These are phyloP conservation scores for Cancer borealis DNA, from an alignment of 2,888 invertebrate genomes.

Conservation along the genomic window DNA sequence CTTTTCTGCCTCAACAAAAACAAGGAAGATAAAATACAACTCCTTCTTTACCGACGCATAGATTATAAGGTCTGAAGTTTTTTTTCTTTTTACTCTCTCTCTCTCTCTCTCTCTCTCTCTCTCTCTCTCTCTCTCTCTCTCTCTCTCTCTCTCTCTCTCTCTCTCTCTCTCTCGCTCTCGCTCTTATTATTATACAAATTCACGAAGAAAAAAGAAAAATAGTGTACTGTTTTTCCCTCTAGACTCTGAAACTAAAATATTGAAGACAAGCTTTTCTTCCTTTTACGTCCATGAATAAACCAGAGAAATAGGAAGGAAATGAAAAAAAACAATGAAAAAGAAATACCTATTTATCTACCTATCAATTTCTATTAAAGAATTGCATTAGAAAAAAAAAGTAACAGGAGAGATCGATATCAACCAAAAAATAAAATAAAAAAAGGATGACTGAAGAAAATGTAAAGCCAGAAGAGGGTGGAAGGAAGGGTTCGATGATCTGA, in stretches of 20 bases:
- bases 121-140: background rate
- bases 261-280: too few species aligned
- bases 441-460: background rate
- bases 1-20: background rate
- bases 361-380: background rate
- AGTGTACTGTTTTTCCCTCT: too few species aligned
- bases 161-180: background rate
- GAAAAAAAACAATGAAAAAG: background rate
- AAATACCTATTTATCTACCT: background rate
- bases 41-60: background rate
- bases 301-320: too few species aligned
- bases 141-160: conserved; percentile 43
- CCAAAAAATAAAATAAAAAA: background rate
- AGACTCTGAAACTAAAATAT: too few species aligned
- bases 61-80: background rate
- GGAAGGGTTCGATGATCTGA: background rate
- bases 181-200: too few species aligned
- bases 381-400: background rate
- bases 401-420: background rate
- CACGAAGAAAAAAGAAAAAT: too few species aligned
- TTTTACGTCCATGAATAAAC: too few species aligned
- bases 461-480: background rate
- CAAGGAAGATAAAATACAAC: background rate
- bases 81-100: background rate
- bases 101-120: background rate